A percentile compares a stretch with the other conserved stretches of the same genome.
phyloP scores from a whole-genome alignment of 2,113 vertebrate genomes.

The Leptobrachium leishanense region DNA sequence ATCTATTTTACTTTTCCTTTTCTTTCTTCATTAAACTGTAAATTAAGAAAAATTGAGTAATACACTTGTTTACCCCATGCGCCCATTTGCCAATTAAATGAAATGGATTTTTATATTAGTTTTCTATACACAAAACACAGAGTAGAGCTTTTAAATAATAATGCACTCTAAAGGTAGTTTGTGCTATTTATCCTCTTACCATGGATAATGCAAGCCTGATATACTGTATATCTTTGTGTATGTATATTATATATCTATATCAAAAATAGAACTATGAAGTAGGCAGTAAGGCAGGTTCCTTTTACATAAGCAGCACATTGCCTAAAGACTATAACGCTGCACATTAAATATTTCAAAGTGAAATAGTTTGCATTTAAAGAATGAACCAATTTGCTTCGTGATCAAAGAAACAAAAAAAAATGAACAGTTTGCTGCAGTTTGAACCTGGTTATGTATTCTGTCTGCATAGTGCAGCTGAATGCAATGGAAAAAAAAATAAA shows the following conservation, averaged over 20 bases:
- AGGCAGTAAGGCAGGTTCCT: background rate
- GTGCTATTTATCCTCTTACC: background rate
- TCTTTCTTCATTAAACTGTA: background rate
- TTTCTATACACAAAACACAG: background rate
- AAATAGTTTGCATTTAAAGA: conserved; percentile 1
- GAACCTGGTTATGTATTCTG: conserved; percentile 20
- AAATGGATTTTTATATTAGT: background rate
- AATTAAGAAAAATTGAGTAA: background rate
- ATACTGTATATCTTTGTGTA: background rate
- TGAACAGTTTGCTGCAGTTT: conserved; percentile 4
- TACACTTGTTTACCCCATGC: background rate
- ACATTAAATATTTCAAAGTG: conserved; percentile 17
- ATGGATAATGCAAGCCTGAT: background rate
- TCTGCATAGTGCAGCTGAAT: conserved; percentile 31
- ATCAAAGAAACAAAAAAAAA: conserved; percentile 13
- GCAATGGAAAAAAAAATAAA: conserved; percentile 28
- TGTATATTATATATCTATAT: background rate
- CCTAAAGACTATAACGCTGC: background rate
- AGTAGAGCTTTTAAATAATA: background rate
- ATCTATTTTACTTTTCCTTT: background rate
- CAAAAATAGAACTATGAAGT: background rate
- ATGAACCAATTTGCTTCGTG: conserved; percentile 25
- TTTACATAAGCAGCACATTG: background rate
- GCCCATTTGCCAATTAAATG: background rate
- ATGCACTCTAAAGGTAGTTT: background rate